phyloP scores from a whole-genome alignment of 2,797 vertebrate species.

The Caiman crocodilus region DNA sequence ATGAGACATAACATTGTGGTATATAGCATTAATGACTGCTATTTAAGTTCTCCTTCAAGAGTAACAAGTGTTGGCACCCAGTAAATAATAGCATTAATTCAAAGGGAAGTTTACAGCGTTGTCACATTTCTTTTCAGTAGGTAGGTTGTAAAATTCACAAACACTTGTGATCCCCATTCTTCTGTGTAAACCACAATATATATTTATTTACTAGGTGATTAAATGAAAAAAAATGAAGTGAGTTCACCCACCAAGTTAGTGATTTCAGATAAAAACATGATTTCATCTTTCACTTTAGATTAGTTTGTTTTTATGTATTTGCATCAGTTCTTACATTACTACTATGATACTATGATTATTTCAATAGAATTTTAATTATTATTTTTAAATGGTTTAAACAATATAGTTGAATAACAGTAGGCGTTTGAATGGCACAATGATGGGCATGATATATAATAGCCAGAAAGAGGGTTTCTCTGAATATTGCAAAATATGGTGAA shows the following conservation, averaged over 20 bases:
- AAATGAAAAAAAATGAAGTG: background rate
- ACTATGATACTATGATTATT: no score
- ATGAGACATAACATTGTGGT: background rate
- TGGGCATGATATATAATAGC: background rate
- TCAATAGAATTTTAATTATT: background rate
- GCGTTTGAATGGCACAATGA: background rate
- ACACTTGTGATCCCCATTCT: background rate
- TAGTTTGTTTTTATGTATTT: background rate
- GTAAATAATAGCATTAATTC: background rate
- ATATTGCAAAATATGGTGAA: background rate
- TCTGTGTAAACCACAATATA: background rate
- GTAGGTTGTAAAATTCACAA: background rate
- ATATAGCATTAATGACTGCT: background rate
- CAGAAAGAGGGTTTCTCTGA: background rate
- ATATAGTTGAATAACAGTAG: background rate
- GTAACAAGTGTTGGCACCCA: background rate
- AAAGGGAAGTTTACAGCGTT: background rate
- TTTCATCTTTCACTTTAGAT: background rate
- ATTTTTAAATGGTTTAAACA: background rate
- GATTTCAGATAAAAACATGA: background rate
- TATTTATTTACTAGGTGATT: background rate
- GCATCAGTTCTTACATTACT: background rate
- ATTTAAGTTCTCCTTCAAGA: background rate
- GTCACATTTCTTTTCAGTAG: background rate
- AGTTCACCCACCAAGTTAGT: background rate